Conservation (phyloP, 2,797 vertebrate genomes). For the Manis crassicaudata region DNA sequence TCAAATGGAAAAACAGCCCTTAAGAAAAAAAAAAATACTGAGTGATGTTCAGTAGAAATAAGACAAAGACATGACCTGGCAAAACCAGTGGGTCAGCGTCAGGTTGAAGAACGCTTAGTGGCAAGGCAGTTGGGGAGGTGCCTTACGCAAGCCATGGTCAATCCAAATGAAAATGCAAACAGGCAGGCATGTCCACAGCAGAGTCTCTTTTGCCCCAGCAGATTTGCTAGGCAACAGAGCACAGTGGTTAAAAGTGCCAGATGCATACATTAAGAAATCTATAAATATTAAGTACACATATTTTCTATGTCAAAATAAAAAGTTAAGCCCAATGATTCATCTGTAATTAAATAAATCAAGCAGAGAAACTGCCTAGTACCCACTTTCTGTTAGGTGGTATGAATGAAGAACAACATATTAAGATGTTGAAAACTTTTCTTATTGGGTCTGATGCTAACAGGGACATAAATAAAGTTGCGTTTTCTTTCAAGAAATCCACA, state of each 20-base stretch:
- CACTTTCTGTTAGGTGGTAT: slow-evolving; percentile 1
- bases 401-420: slow-evolving; percentile 1
- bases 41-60: slow-evolving; percentile 38
- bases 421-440: neutral
- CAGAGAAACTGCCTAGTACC: slow-evolving; percentile 19
- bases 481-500: slow-evolving; percentile 44
- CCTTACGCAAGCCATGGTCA: slow-evolving; percentile 11
- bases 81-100: slow-evolving; percentile 20
- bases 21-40: neutral
- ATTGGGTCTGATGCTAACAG: neutral
- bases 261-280: slow-evolving; percentile 34
- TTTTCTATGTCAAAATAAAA: slow-evolving; percentile 54
- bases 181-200: neutral
- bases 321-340: slow-evolving; percentile 60
- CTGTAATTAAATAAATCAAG: slow-evolving; percentile 62
- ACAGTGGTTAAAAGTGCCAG: slow-evolving; percentile 22
- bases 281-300: slow-evolving; percentile 49
- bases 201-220: neutral
- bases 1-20: neutral
- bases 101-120: neutral
- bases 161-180: slow-evolving; percentile 49
- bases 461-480: neutral
- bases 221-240: neutral
- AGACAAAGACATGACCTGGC: slow-evolving; percentile 34
- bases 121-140: neutral